These are phyloP conservation scores for Nasonia vitripennis DNA, from an alignment of 1,140 invertebrate genomes.

Conservation along the genomic window DNA sequence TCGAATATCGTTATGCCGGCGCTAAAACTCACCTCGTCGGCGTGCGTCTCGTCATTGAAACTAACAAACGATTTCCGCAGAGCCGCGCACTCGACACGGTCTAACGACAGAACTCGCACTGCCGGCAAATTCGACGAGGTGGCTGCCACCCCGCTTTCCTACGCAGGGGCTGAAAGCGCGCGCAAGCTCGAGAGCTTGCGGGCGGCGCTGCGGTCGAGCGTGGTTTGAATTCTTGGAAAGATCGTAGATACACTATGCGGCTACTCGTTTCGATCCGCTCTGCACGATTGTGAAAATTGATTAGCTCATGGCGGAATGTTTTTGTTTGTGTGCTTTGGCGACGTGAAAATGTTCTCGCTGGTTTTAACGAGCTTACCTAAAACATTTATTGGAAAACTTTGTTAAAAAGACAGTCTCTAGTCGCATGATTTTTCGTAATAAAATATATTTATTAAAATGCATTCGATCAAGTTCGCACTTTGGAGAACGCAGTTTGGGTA, in stretches of 20 bases:
- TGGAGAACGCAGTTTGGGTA: background rate
- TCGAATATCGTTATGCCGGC: too few species aligned
- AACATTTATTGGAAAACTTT: too few species aligned
- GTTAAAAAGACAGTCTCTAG: too few species aligned
- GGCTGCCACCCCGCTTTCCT: background rate
- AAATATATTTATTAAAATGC: too few species aligned
- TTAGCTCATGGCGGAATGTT: too few species aligned
- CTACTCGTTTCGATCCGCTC: background rate
- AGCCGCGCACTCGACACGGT: background rate
- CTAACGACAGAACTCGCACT: slow-evolving; percentile 17
- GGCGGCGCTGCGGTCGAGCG: background rate
- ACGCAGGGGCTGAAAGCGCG: slow-evolving; percentile 13
- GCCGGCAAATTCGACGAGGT: background rate
- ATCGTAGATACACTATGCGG: background rate
- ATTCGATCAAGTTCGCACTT: background rate
- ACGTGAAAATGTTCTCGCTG: too few species aligned
- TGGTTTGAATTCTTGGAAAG: background rate
- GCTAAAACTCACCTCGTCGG: slow-evolving; percentile 26
- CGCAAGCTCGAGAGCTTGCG: slow-evolving; percentile 6
- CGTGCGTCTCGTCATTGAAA: slow-evolving; percentile 25
- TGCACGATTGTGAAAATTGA: too few species aligned
- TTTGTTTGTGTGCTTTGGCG: too few species aligned
- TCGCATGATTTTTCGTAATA: too few species aligned
- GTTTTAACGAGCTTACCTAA: too few species aligned
- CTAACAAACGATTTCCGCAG: background rate